Evolutionary conservation across 1,140 invertebrate genomes (phyloP).

Genomic region (Laodelphax striatellus): DNA sequence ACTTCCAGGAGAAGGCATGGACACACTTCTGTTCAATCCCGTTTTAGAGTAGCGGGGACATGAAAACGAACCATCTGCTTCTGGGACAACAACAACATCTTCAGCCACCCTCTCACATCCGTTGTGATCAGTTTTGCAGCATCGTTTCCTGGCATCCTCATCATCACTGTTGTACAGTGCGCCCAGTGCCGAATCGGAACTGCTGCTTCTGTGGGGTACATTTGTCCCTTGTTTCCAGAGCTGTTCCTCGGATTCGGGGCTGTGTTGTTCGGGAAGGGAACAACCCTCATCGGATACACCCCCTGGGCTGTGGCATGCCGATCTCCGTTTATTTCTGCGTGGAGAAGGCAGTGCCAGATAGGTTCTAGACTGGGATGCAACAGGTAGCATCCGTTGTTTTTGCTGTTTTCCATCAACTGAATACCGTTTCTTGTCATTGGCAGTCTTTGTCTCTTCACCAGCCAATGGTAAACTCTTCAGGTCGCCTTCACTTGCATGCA

Average conservation of each 20-base stretch:
- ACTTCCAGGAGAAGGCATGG: neutral
- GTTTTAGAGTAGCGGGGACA: neutral
- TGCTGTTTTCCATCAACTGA: neutral
- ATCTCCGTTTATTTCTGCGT: slow-evolving; percentile 4
- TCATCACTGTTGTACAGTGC: slow-evolving; percentile 38
- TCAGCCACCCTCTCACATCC: neutral
- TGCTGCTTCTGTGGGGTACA: slow-evolving; percentile 31
- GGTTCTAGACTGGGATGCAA: neutral
- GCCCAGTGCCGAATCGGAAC: slow-evolving; percentile 40
- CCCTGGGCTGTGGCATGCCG: neutral
- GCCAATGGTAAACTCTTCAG: neutral
- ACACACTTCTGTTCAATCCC: neutral
- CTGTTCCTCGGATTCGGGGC: neutral
- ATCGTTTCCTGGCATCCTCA: slow-evolving; percentile 3
- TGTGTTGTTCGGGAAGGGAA: neutral
- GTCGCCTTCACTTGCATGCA: neutral
- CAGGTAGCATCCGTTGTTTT: neutral
- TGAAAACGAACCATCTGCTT: neutral
- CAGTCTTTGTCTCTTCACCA: neutral
- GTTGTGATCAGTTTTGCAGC: neutral
- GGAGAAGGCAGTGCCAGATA: slow-evolving; percentile 10
- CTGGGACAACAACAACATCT: neutral
- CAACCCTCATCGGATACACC: slow-evolving; percentile 10
- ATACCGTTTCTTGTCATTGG: neutral
- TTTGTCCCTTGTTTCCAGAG: neutral